Conservation (phyloP, 1,140 invertebrate species). For the Chrysoperla carnea region DNA sequence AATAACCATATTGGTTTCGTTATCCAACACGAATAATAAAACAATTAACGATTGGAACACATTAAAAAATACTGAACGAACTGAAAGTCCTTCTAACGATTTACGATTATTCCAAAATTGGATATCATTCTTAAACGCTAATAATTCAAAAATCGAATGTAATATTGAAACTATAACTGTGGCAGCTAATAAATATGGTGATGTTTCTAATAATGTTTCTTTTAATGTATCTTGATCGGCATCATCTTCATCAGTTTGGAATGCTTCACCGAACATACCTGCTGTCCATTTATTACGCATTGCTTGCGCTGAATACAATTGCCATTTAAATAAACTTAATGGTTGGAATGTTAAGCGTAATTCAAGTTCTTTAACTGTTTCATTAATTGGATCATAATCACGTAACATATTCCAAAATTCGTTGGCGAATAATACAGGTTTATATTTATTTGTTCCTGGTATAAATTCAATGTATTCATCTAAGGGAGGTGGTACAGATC, state of each 20-base stretch:
- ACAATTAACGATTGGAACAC: conserved; percentile 95
- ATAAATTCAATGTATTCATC: conserved; percentile 90
- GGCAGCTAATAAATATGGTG: conserved; percentile 81
- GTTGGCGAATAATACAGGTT: conserved; percentile 90
- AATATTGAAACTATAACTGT: conserved; percentile 88
- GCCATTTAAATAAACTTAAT: conserved; percentile 92
- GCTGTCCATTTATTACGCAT: conserved; percentile 65
- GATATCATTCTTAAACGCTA: conserved; percentile 99
- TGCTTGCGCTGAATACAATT: conserved; percentile 88
- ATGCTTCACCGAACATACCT: conserved; percentile 31
- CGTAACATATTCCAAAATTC: conserved; percentile 97
- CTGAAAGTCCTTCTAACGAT: conserved; percentile 91
- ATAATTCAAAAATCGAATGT: conserved; percentile 94
- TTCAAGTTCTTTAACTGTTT: conserved; percentile 52
- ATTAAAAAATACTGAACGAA: conserved; percentile 97
- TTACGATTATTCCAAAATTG: conserved; percentile 99
- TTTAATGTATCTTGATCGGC: conserved; percentile 95
- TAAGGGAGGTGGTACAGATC: conserved; percentile 74
- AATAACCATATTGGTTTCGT: conserved; percentile 95
- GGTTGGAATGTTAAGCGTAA: conserved; percentile 82
- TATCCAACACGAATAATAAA: conserved; percentile 90
- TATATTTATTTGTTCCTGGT: conserved; percentile 63
- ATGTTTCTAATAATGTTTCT: conserved; percentile 92
- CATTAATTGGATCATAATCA: conserved; percentile 91
- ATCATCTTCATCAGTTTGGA: conserved; percentile 57